Base-by-base conservation (phyloP, 2,113 vertebrate genomes). In the Carollia perspicillata region DNA sequence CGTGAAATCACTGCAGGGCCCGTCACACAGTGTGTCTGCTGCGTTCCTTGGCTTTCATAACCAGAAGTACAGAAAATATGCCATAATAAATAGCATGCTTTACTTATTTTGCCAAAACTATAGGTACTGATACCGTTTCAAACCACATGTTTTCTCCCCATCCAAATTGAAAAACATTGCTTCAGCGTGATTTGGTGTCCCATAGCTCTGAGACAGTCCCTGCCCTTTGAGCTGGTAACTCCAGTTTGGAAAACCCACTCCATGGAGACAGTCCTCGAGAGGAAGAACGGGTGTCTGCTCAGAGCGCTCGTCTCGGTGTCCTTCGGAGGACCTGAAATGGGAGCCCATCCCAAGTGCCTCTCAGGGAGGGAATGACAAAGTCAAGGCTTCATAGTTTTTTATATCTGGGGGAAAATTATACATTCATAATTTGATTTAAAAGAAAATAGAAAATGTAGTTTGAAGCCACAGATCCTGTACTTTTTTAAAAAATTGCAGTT, bases 371-470 rank as follows among this genome's bases (percentile, higher is more conserved):
- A 65, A 47, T 30, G 74, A 33, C 47, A 85, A 93, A 90, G 85
- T 68, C 33, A 93, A 69, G 44, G 58, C 35, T 75, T 58, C 68
- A 74, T 72, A n/a, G 7, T 26, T 80, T 23, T 78, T 49, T 81
- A 66, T 84, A 55, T 63, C 77, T 88, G 53, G 65, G 47, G 77
- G 47, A 66, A 72, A 78, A 47, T 42, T 44, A 16, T 86, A 74
- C 49, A 60, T 42, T 83, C n/a, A 42, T 44, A 87, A 69, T 78
- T 87, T 83, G n/a, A 88, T 81, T 95, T 92, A 30, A 80, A 84
- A 91, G 81, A 88, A 90, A 79, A 72, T 74, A 47, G 40, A 79
- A 66, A 42, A 26, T 37, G 42, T 47, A n/a, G 1, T 66, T n/a
- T 80, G 4, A 66, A 90, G 30, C 94, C 20, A 51, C 33, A 83